These are phyloP conservation scores for Myotis vivesi DNA, from an alignment of 2,797 vertebrate species.

Conservation along the genomic window DNA sequence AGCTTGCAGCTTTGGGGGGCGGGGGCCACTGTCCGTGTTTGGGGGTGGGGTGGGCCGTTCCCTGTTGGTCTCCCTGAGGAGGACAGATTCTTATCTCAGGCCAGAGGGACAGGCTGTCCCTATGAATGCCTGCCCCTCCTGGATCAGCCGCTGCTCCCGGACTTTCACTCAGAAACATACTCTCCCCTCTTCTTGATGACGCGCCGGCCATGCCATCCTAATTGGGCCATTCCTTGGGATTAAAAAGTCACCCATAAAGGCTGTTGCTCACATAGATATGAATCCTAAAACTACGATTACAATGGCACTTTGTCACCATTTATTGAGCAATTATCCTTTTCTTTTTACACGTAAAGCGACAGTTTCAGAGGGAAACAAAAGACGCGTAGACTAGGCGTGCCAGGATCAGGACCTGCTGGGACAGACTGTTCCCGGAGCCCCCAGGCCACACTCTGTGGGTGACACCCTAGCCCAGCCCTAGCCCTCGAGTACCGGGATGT, in stretches of 20 bases:
- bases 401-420: background rate
- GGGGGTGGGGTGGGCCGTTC: background rate
- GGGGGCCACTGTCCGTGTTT: background rate
- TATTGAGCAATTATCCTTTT: background rate
- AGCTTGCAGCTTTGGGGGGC: background rate
- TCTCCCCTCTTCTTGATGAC: background rate
- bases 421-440: background rate
- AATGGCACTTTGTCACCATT: background rate
- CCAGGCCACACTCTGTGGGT: background rate
- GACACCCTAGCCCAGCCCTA: background rate
- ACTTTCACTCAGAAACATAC: background rate
- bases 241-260: background rate
- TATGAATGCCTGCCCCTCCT: background rate
- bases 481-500: background rate
- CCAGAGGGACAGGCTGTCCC: background rate
- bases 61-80: background rate
- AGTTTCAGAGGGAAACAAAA: background rate
- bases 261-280: background rate
- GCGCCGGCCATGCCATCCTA: background rate
- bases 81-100: background rate
- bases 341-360: background rate
- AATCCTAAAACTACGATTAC: background rate
- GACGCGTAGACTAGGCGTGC: background rate
- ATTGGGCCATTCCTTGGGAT: background rate
- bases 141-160: background rate